phyloP scores from a whole-genome alignment of 2,113 vertebrate species.

The Neolamprologus devosi region DNA sequence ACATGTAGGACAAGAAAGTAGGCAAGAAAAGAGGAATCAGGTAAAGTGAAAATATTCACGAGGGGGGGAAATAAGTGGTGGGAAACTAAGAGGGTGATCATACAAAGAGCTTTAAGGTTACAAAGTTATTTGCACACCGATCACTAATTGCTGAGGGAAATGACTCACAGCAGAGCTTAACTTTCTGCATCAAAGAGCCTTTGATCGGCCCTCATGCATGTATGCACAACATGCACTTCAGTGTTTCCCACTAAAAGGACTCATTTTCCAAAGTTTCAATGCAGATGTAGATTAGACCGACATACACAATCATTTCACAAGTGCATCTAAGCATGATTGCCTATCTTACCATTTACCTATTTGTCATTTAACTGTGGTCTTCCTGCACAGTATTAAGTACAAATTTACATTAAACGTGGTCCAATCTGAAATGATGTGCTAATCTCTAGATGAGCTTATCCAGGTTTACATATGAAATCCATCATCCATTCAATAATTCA shows the following conservation, averaged over 20 bases:
- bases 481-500: not conserved
- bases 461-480: not conserved
- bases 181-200: conserved; percentile 19
- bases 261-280: not conserved
- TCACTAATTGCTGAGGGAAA: conserved; percentile 12
- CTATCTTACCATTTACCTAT: not conserved
- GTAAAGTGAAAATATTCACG: not conserved
- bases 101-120: not conserved
- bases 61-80: not conserved
- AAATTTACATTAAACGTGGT: not conserved
- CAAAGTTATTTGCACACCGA: not conserved
- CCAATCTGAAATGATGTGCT: not conserved
- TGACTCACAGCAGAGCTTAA: conserved; percentile 5
- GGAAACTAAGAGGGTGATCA: not conserved
- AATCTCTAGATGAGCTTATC: not conserved
- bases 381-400: not conserved
- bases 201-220: not conserved
- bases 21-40: not conserved
- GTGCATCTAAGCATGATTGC: not conserved
- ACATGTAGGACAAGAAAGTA: not conserved
- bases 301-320: not conserved
- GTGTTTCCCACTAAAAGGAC: not conserved
- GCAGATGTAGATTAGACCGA: not conserved
- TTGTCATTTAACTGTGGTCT: not conserved
- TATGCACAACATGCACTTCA: not conserved